phyloP scores from a whole-genome alignment of 2,113 vertebrate genomes.

The Megatriorchis doriae region DNA sequence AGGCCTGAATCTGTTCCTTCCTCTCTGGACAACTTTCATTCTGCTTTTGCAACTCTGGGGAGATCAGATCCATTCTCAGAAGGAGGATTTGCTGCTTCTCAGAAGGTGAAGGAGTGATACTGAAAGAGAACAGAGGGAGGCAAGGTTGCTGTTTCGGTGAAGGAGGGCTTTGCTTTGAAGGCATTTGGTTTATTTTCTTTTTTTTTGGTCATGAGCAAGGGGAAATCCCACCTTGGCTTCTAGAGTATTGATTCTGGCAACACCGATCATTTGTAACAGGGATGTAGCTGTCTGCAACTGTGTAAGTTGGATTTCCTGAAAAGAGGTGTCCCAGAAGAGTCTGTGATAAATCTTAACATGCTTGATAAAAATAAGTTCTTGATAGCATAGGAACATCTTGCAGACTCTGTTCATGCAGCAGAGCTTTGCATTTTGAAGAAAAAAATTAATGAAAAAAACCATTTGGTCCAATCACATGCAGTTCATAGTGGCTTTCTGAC shows the following conservation, averaged over 20 bases:
- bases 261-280: not conserved
- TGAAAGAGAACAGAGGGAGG: not conserved
- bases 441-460: not conserved
- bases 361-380: not conserved
- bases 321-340: not conserved
- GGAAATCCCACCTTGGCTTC: not conserved
- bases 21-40: not conserved
- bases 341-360: not conserved
- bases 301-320: not conserved
- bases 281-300: not conserved
- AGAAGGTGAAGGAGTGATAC: not conserved
- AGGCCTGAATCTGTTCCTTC: not conserved
- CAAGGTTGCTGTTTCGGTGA: not conserved
- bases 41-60: not conserved
- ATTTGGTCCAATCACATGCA: not conserved
- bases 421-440: not conserved
- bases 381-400: not conserved
- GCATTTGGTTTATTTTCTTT: not conserved
- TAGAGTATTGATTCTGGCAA: not conserved
- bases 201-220: not conserved
- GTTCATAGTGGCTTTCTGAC: not conserved
- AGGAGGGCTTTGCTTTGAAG: not conserved
- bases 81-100: not conserved
- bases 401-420: not conserved
- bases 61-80: not conserved